Evolutionary conservation across 2,113 vertebrate species (phyloP).

Genomic region (Gambusia affinis): DNA sequence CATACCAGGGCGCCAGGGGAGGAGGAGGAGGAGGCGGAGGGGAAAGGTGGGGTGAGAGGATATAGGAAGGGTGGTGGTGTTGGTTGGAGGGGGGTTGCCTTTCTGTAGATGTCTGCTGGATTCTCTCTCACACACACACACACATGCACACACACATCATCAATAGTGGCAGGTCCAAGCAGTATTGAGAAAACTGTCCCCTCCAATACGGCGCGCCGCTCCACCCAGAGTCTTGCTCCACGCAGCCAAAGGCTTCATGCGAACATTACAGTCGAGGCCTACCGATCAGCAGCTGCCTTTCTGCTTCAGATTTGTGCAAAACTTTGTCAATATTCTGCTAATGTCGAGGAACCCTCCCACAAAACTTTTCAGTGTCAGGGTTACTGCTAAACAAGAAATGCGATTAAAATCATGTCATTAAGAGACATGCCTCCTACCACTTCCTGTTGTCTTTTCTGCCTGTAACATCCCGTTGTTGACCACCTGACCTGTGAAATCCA

Average conservation of each 20-base stretch:
- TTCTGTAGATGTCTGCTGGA: conserved; percentile 68
- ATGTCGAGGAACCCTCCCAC: no score
- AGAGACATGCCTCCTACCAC: no score
- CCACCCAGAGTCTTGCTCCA: conserved; percentile 73
- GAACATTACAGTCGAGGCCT: no score
- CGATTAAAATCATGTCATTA: no score
- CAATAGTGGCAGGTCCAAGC: conserved; percentile 77
- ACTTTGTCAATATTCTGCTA: no score
- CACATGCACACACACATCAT: conserved; percentile 66
- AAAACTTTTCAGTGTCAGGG: no score
- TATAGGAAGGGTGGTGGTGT: conserved; percentile 44
- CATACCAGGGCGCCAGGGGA: conserved; percentile 74
- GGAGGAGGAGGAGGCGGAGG: conserved; percentile 57
- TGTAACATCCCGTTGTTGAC: no score
- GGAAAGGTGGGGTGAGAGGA: conserved; percentile 59
- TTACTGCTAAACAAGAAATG: no score
- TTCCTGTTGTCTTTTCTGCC: no score
- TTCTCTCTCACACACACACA: conserved; percentile 65
- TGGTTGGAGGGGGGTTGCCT: conserved; percentile 42
- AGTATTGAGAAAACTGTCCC: conserved; percentile 64
- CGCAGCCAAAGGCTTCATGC: conserved; percentile 58
- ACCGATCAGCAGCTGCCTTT: no score
- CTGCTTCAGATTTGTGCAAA: no score
- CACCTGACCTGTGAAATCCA: no score
- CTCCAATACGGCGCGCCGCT: conserved; percentile 62